A percentile compares a stretch with the other conserved stretches of the same genome.
phyloP scores from a whole-genome alignment of 2,888 invertebrate genomes.

The Ophion slaviceki region DNA sequence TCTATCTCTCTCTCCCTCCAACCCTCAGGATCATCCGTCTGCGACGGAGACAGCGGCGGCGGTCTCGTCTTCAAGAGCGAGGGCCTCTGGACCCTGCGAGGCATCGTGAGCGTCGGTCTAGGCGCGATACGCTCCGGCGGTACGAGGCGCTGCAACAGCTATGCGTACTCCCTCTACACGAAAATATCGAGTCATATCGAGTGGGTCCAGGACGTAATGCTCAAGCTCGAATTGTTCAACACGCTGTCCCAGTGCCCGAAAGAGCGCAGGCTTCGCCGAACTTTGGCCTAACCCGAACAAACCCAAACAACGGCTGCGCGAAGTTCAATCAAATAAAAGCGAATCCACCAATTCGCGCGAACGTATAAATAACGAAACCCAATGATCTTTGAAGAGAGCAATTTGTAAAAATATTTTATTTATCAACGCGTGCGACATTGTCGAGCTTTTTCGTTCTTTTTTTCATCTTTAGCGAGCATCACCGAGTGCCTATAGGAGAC shows the following conservation, averaged over 20 bases:
- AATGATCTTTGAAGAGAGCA: background rate
- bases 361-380: too few species aligned
- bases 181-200: slow-evolving; percentile 76
- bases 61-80: slow-evolving; percentile 81
- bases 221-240: slow-evolving; percentile 68
- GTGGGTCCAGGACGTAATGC: slow-evolving; percentile 79
- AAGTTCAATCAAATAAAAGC: slow-evolving; percentile 21
- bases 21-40: slow-evolving; percentile 81
- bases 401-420: slow-evolving; percentile 11
- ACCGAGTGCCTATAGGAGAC: background rate
- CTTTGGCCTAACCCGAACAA: slow-evolving; percentile 1
- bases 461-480: background rate
- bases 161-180: slow-evolving; percentile 81
- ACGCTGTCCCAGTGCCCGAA: slow-evolving; percentile 66
- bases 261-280: background rate
- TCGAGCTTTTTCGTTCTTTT: slow-evolving; percentile 5
- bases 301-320: background rate
- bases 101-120: slow-evolving; percentile 83
- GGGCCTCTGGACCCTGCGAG: slow-evolving; percentile 82
- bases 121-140: slow-evolving; percentile 70
- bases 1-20: background rate
- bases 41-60: slow-evolving; percentile 84
- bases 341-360: background rate
- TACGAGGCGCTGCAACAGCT: slow-evolving; percentile 75
- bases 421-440: slow-evolving; percentile 30